Conservation (phyloP, 2,113 vertebrate species). For the Osmerus mordax region DNA sequence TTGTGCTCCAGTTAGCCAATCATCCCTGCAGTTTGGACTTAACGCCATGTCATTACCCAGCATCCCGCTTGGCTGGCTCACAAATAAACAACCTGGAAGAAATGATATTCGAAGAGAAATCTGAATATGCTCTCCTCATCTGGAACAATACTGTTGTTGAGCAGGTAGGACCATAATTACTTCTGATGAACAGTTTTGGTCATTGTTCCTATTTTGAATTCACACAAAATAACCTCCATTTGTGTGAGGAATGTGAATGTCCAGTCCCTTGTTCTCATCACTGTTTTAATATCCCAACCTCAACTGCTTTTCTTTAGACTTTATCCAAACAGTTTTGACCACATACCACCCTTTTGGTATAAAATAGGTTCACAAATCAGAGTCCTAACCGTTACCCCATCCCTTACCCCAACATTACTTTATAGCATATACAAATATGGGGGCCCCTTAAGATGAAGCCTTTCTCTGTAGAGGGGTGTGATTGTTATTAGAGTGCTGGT, state of each 20-base stretch:
- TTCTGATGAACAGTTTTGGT: constrained; percentile 39
- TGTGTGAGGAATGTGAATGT: neutral
- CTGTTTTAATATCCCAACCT: too few relatives aligned
- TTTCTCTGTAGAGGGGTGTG: constrained; percentile 7
- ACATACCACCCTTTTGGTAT: too few relatives aligned
- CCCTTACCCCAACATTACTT: too few relatives aligned
- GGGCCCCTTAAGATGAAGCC: too few relatives aligned
- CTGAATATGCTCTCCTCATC: neutral
- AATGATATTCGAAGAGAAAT: constrained; percentile 39
- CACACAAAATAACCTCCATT: constrained; percentile 35
- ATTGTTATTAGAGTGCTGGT: constrained; percentile 26
- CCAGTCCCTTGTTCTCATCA: too few relatives aligned
- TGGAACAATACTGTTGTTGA: too few relatives aligned
- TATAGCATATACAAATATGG: too few relatives aligned
- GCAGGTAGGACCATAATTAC: constrained; percentile 14
- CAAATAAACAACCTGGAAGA: constrained; percentile 52
- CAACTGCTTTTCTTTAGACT: too few relatives aligned
- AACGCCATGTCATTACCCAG: constrained; percentile 51
- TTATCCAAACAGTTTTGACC: too few relatives aligned
- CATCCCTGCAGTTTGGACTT: constrained; percentile 45
- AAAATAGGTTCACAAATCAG: too few relatives aligned
- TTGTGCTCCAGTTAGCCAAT: constrained; percentile 53
- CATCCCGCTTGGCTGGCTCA: constrained; percentile 50
- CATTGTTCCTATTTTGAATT: constrained; percentile 29
- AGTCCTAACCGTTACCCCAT: too few relatives aligned